phyloP scores from a whole-genome alignment of 2,113 vertebrate species.

The Saguinus midas region DNA sequence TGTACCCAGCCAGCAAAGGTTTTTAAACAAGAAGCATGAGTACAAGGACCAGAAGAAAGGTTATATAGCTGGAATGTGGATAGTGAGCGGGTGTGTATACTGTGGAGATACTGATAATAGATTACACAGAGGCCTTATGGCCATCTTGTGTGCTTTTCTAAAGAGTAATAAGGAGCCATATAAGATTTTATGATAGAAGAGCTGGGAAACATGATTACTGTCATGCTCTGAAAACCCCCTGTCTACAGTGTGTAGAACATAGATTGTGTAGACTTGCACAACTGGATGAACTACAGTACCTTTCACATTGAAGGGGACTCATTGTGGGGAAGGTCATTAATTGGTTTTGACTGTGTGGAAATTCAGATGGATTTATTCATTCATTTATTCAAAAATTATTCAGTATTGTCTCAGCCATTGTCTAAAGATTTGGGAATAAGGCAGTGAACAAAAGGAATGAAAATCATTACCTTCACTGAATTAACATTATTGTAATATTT shows the following conservation, averaged over 20 bases:
- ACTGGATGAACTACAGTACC: not conserved
- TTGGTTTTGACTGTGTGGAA: not conserved
- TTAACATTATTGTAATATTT: not conserved
- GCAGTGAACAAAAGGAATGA: not conserved
- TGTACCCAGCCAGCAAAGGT: not conserved
- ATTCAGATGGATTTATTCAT: not conserved
- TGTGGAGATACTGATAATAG: not conserved
- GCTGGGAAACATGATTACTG: not conserved
- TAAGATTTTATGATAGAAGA: not conserved
- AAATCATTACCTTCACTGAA: not conserved
- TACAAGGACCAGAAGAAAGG: not conserved
- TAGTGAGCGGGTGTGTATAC: not conserved
- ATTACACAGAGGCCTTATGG: not conserved
- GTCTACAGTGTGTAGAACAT: not conserved
- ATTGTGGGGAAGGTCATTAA: not conserved
- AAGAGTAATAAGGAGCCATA: not conserved
- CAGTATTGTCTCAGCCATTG: not conserved
- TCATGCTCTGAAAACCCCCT: not conserved
- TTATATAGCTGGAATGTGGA: not conserved
- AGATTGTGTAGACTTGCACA: not conserved
- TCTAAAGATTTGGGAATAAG: not conserved
- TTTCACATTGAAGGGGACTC: not conserved
- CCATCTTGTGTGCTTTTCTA: not conserved
- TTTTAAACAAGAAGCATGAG: not conserved
- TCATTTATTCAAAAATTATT: not conserved